Base-by-base conservation (phyloP, 1,140 invertebrate genomes). In the Teleogryllus occipitalis region DNA sequence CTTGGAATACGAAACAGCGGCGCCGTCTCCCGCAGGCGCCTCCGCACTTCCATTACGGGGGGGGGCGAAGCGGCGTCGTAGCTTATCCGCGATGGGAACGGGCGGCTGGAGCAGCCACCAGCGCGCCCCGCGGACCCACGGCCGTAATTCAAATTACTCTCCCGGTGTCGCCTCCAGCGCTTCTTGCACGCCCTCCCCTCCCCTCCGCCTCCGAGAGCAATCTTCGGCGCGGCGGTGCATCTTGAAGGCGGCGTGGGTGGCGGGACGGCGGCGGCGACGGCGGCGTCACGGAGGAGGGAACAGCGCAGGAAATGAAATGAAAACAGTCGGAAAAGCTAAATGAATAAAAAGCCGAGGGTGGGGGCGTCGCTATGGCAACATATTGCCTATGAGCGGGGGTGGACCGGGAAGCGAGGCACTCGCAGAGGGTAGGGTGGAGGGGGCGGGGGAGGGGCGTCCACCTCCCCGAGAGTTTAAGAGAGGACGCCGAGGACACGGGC, bases 241-340 rank as follows among this genome's bases (percentile, higher is more conserved):
- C 27, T 39, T 39, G 27, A 39, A 14, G 54, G 54, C 54, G 54
- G 18, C 54, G 10, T 10, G 18, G 54, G 54, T 3, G 54, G 18
- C 10, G 1, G 18, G 0, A 18, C 0, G 2, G 2, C 54, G 54
- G n/a, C n/a, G n/a, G n/a, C n/a, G n/a, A n/a, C n/a, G n/a, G n/a
- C n/a, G n/a, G n/a, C n/a, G n/a, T n/a, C n/a, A n/a, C n/a, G n/a
- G n/a, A n/a, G n/a, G 18, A 65, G 54, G 10, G 54, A 65, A 65
- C 54, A 3, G 54, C 54, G 54, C 54, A 65, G 54, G 54, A 65
- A 65, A 65, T 65, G 54, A 65, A 65, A 65, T 65, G 54, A 65
- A 65, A 65, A 65, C 54, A 65, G 54, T 65, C 54, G 54, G 54
- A 65, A 65, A 65, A 65, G 54, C 54, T 65, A 65, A 65, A 65